phyloP scores from a whole-genome alignment of 2,797 vertebrate genomes.

The Rhinichthys osculus region DNA sequence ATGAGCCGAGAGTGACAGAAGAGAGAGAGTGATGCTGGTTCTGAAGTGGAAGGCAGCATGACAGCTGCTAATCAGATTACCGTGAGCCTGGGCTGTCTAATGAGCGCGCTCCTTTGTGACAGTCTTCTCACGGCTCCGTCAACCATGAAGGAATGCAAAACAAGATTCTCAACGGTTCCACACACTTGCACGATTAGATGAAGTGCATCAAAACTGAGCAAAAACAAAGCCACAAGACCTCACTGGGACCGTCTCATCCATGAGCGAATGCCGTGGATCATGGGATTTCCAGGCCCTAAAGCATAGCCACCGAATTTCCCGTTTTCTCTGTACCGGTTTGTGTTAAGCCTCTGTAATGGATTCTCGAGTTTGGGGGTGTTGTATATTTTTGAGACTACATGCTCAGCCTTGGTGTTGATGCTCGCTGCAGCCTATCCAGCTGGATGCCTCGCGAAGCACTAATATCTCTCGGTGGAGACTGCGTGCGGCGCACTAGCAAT shows the following conservation, averaged over 20 bases:
- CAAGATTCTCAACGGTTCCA: constrained; percentile 72
- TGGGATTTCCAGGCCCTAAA: constrained; percentile 71
- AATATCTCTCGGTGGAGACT: constrained; percentile 38
- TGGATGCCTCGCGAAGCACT: constrained; percentile 15
- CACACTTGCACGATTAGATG: constrained; percentile 74
- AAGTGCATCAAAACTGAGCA: constrained; percentile 71
- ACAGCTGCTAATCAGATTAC: constrained; percentile 86
- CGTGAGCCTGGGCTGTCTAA: constrained; percentile 79
- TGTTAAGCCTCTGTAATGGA: constrained; percentile 16
- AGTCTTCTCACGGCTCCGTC: constrained; percentile 76
- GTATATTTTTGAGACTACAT: constrained; percentile 27
- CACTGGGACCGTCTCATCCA: constrained; percentile 73
- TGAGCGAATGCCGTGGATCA: constrained; percentile 73
- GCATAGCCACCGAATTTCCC: constrained; percentile 69
- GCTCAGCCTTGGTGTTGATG: constrained; percentile 13
- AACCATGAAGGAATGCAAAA: constrained; percentile 77
- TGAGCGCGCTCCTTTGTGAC: constrained; percentile 81
- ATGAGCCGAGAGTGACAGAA: constrained; percentile 50
- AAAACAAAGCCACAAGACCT: constrained; percentile 71
- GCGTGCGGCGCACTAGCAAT: not conserved
- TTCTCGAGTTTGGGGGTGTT: constrained; percentile 10
- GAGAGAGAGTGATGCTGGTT: constrained; percentile 65
- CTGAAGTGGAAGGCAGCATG: constrained; percentile 76
- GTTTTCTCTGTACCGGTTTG: constrained; percentile 6
- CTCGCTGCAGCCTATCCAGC: not conserved